phyloP scores from a whole-genome alignment of 1,140 invertebrate species.

The Maniola jurtina region DNA sequence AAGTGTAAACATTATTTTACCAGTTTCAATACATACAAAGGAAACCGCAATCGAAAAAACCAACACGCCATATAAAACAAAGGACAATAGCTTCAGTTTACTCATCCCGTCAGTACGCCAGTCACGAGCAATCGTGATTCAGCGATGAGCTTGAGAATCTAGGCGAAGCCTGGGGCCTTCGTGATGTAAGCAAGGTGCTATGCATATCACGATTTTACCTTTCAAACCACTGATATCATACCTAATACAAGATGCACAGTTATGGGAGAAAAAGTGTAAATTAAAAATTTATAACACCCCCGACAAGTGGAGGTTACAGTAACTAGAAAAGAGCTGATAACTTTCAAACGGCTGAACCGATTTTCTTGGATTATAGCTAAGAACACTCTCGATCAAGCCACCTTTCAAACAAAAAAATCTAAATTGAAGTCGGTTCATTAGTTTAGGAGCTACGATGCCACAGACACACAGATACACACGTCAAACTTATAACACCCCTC shows the following conservation, averaged over 20 bases:
- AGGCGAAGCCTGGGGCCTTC: constrained; percentile 10
- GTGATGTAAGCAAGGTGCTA: constrained; percentile 13
- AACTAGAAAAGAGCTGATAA: too few relatives aligned
- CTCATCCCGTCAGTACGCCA: constrained; percentile 42
- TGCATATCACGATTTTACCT: constrained; percentile 27
- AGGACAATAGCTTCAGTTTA: constrained; percentile 36
- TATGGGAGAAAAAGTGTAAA: too few relatives aligned
- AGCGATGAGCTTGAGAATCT: constrained; percentile 29
- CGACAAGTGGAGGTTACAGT: too few relatives aligned
- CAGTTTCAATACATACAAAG: not conserved
- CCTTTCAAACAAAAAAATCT: too few relatives aligned
- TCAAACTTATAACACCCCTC: too few relatives aligned
- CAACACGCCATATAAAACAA: constrained; percentile 14
- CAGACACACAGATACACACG: too few relatives aligned
- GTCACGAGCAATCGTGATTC: constrained; percentile 39
- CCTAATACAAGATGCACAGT: not conserved
- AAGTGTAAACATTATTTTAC: not conserved
- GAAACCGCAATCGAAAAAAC: not conserved
- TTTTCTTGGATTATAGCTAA: too few relatives aligned
- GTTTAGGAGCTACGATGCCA: too few relatives aligned
- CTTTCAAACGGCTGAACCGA: too few relatives aligned
- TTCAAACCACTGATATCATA: not conserved
- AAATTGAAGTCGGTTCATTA: too few relatives aligned
- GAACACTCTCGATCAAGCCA: too few relatives aligned
- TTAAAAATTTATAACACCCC: too few relatives aligned